Evolutionary conservation across 2,797 vertebrate genomes (phyloP), one percentile per base, ranked within the genome.

Genomic region (Spinus pinus): DNA sequence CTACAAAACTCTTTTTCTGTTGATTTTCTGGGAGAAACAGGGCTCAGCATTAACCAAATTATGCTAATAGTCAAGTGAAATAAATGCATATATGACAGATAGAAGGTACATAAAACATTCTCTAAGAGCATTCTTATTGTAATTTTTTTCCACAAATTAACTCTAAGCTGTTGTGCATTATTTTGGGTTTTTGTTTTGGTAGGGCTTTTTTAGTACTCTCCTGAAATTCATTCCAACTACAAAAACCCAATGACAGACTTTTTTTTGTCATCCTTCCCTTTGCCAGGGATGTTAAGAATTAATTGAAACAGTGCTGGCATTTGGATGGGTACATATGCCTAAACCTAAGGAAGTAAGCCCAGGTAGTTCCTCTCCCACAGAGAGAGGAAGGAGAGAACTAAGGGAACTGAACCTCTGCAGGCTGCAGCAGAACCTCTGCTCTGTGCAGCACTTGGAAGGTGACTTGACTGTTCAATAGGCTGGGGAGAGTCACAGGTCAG

Each of bases 201-300:
- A 33, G 8, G 5, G 4, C 0, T 73, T 58, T 46, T 64, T 65
- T 60, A 37, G 28, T 24, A 35, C 9, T 71, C 5, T 44, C 14
- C 64, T 65, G 53, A 94, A 86, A 66, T 81, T 49, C 7, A 71
- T 84, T 91, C 56, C 30, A 39, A 51, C 23, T 88, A 61, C 69
- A 92, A 79, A 79, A 69, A 54, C 1, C 31, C 70, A 72, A 73
- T 2, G 0, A 57, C 31, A 61, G 30, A 75, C 1, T 0, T 23
- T 19, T 86, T 81, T 93, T 71, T 80, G 30, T n/a, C 19, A 47
- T 58, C 39, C 51, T 60, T 74, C 33, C 61, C 35, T 67, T 49
- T 82, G 37, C 10, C 46, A 83, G 33, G 30, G 27, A 71, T 4
- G 8, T 54, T 62, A 71, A 77, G 37, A 82, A 79, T 19, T 31